A percentile compares a stretch with the other conserved stretches of the same genome.
phyloP scores from a whole-genome alignment of 2,888 invertebrate species.

The Eumerus sabulonum region DNA sequence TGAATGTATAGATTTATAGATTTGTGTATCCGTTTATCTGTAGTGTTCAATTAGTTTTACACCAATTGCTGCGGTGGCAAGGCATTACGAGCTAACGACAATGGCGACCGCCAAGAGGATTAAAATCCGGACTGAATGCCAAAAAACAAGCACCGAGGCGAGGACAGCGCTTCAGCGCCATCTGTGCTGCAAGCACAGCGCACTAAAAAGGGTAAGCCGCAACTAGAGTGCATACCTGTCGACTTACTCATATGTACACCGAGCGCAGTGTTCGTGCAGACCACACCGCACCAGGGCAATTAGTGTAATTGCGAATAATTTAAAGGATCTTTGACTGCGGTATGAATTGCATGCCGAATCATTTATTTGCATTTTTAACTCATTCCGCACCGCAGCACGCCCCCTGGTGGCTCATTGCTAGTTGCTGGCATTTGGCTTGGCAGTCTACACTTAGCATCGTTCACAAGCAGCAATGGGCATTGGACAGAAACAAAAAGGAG shows the following conservation, averaged over 20 bases:
- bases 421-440: slow-evolving; percentile 46
- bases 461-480: slow-evolving; percentile 25
- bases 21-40: slow-evolving; percentile 29
- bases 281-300: slow-evolving; percentile 62
- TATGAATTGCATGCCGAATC: slow-evolving; percentile 69
- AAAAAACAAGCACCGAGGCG: slow-evolving; percentile 38
- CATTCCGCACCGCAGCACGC: slow-evolving; percentile 56
- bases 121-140: slow-evolving; percentile 62
- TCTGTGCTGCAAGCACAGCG: slow-evolving; percentile 45
- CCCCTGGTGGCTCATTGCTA: slow-evolving; percentile 45
- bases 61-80: slow-evolving; percentile 48
- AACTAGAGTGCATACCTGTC: not conserved
- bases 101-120: slow-evolving; percentile 45
- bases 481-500: no score
- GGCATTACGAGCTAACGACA: slow-evolving; percentile 45
- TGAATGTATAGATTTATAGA: no score
- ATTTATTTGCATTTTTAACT: slow-evolving; percentile 67
- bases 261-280: slow-evolving; percentile 52
- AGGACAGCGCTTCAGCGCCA: slow-evolving; percentile 52
- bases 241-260: no score
- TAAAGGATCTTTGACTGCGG: slow-evolving; percentile 70
- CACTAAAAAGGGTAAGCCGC: slow-evolving; percentile 12
- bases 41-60: slow-evolving; percentile 65
- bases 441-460: slow-evolving; percentile 13
- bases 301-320: slow-evolving; percentile 69